Base-by-base conservation (phyloP, 2,888 invertebrate genomes). In the Tupiocoris notatus region DNA sequence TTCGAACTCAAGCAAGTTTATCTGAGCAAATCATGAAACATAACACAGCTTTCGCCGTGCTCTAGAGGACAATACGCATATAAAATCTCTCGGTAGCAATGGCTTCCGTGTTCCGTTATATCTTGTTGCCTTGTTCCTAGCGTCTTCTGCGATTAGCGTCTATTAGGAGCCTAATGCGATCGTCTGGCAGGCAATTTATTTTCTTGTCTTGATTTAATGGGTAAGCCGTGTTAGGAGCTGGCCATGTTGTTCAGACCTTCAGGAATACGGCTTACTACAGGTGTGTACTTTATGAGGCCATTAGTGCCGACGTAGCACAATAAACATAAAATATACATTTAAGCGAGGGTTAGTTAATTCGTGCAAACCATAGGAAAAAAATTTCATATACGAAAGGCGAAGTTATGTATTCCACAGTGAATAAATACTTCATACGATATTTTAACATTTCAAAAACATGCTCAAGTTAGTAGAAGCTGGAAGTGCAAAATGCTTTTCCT, bases 161-260 rank as follows among this genome's bases (percentile, higher is more conserved):
- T 21, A 57, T 67, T 67, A 54, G 22, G 20, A n/a, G 3, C n/a
- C 57, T 67, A 67, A 67, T 67, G 67, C 67, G 20, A 67, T 57
- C 22, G 23, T 56, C 67, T 57, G 18, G 57, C 57, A 1, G 21
- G 67, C 56, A 21, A 67, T 57, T 67, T 54, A 57, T 57, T 67
- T 56, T 22, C 57, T 21, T 22, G 57, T 21, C 22, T 20, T 17
- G 67, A 39, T 39, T 20, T 67, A 67, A 67, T 57, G 57, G 67
- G 54, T 17, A 67, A 67, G 67, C 22, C 67, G 57, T 67, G 67
- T 67, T 67, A 3, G 39, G 39, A n/a, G 39, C 39, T 39, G 6
- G 39, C 39, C 39, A 39, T 39, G 39, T 39, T 39, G 39, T 39
- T 39, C 12, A 39, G 39, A 12, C 39, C 39, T 3, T 39, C 12